phyloP scores from a whole-genome alignment of 2,113 vertebrate species.

The Atractosteus spatula region DNA sequence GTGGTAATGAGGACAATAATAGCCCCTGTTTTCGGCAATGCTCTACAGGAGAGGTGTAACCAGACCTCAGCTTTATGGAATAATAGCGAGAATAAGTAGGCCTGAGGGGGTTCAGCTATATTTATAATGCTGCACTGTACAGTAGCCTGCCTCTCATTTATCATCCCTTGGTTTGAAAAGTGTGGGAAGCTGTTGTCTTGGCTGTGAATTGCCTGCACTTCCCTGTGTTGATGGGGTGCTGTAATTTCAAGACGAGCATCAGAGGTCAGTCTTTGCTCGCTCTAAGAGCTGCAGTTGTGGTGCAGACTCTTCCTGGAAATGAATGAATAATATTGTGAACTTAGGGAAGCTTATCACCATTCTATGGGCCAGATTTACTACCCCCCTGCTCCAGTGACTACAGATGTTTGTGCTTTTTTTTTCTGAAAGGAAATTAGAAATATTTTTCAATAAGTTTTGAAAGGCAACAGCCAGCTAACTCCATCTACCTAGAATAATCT shows the following conservation, averaged over 20 bases:
- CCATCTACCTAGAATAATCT: too few relatives aligned
- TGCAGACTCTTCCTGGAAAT: not conserved
- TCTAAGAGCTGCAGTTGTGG: not conserved
- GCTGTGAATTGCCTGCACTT: not conserved
- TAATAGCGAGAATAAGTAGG: conserved; percentile 36
- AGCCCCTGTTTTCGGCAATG: conserved; percentile 27
- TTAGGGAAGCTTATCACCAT: too few relatives aligned
- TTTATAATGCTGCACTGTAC: conserved; percentile 33
- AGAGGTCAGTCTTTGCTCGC: not conserved
- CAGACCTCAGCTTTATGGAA: conserved; percentile 39
- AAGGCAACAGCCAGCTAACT: too few relatives aligned
- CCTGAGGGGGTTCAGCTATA: conserved; percentile 33
- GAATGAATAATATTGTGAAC: not conserved
- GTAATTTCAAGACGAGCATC: not conserved
- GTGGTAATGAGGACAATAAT: conserved; percentile 36
- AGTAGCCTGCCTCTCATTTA: conserved; percentile 38
- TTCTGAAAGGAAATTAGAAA: too few relatives aligned
- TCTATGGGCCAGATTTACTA: too few relatives aligned
- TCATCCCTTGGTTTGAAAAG: conserved; percentile 8
- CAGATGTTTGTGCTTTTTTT: too few relatives aligned
- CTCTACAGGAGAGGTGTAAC: conserved; percentile 32
- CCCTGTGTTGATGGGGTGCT: not conserved
- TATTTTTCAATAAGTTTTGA: too few relatives aligned
- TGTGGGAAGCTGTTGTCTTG: conserved; percentile 4
- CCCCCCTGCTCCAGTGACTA: too few relatives aligned